Conservation (phyloP, 2,797 vertebrate genomes). For the Rhincodon typus region DNA sequence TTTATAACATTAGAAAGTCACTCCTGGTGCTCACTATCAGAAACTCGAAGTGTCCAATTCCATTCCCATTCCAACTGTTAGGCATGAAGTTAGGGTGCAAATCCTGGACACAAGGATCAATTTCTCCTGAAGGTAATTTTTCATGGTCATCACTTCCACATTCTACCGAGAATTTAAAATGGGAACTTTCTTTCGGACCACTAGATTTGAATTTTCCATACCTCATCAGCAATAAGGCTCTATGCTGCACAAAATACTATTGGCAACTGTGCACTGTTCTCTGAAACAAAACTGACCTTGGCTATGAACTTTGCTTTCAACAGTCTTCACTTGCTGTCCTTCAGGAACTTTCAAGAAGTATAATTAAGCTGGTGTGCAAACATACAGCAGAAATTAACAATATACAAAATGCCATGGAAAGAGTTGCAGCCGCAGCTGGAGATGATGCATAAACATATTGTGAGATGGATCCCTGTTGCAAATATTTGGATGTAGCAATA, state of each 20-base stretch:
- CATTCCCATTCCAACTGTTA: background rate
- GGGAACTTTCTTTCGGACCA: background rate
- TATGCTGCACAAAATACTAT: background rate
- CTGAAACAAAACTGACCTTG: background rate
- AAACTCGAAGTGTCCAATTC: background rate
- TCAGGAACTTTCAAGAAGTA: background rate
- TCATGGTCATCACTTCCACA: background rate
- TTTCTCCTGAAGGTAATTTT: background rate
- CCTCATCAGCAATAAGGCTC: background rate
- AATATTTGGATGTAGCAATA: background rate
- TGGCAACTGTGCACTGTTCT: background rate
- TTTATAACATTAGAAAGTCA: background rate
- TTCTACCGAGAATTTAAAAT: background rate
- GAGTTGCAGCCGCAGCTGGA: background rate
- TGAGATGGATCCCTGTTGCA: no score
- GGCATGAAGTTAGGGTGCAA: background rate
- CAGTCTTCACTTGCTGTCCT: background rate
- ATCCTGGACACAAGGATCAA: background rate
- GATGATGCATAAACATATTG: background rate
- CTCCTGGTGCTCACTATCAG: background rate
- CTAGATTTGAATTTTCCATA: background rate
- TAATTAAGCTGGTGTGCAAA: background rate
- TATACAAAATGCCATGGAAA: background rate
- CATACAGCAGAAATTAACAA: background rate
- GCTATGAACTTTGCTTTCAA: background rate